These are phyloP conservation scores for Orchestes rusci DNA, from an alignment of 2,888 invertebrate species.

Conservation along the genomic window DNA sequence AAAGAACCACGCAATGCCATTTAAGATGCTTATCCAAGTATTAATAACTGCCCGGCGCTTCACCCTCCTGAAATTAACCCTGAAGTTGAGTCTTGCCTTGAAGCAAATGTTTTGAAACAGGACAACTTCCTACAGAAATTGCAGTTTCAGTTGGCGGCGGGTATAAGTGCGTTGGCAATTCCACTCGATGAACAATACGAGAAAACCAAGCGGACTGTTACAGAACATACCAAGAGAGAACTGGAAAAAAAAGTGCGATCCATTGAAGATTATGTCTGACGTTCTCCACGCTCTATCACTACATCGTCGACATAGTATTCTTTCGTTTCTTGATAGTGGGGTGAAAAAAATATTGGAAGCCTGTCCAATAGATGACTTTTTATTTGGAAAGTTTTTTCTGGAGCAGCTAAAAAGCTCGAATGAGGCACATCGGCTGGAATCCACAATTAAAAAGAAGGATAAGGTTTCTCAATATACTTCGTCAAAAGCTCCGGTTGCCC, in stretches of 20 bases:
- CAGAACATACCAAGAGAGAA: conserved; percentile 9
- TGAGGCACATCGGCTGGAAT: conserved; percentile 12
- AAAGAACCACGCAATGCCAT: conserved; percentile 12
- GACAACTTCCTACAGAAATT: conserved; percentile 13
- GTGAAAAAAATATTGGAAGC: conserved; percentile 13
- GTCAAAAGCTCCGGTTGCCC: too few relatives aligned
- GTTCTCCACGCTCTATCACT: conserved; percentile 8
- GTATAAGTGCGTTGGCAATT: conserved; percentile 13
- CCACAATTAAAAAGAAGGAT: too few relatives aligned
- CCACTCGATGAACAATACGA: conserved; percentile 13
- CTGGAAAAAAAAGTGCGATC: conserved; percentile 4
- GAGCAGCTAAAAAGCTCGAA: conserved; percentile 15
- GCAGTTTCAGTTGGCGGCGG: conserved; percentile 12
- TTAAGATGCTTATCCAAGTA: conserved; percentile 9
- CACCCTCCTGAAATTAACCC: conserved; percentile 14
- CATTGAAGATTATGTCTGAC: conserved; percentile 6
- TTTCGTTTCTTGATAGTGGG: conserved; percentile 10
- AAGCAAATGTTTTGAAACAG: conserved; percentile 6
- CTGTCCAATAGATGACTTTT: conserved; percentile 13
- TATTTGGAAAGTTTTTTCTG: conserved; percentile 14
- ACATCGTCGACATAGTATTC: conserved; percentile 9
- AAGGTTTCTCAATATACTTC: too few relatives aligned
- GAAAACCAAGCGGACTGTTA: conserved; percentile 7
- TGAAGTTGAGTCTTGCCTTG: conserved; percentile 13
- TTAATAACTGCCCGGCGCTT: conserved; percentile 14